Base-by-base conservation (phyloP, 2,888 invertebrate species). In the Drosophila picticornis region DNA sequence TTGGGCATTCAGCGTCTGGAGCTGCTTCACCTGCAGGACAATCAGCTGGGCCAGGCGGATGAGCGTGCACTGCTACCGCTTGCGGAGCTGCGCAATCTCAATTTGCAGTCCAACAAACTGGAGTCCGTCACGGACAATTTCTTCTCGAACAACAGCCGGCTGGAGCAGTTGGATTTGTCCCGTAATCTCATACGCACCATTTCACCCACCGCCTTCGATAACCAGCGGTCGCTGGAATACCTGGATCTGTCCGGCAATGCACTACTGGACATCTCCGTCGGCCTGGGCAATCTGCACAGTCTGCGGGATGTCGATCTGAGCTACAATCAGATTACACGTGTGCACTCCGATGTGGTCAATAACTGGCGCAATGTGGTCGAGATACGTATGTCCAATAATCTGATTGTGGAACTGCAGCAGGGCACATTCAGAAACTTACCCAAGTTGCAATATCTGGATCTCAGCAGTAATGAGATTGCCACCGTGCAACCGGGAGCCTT, bases 391-490 rank as follows among this genome's bases (percentile, higher is more conserved):
- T 96, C 96, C 5, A 95, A 96, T 80, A 98, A 98, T 93, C 95
- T 95, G 83, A 95, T 98, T 48, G 94, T 95, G 29, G 96, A 96
- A 83, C 90, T 98, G 34, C 94, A 95, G 58, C 94, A 96, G 75
- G 96, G 96, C 22, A 96, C 96, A 22, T 97, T 98, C 81, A 94
- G 95, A 77, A 95, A 96, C 82, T 93, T 97, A 50, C 95, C 95
- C 29, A 95, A 95, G 72, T 92, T 98, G 38, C 95, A 96, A 82
- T 94, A 96, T 50, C 94, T 98, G 46, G 96, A 97, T 93, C 94
- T 98, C 80, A 96, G 97, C 77, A 96, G 96, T 87, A 97, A 98
- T 92, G 96, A 97, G 89, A 94, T 98, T 38, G 95, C 95, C 90
- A 94, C 95, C 27, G 94, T 98, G 38, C 96, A 97, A 86, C 94